Evolutionary conservation across 2,113 vertebrate species (phyloP).

Genomic region (Nanorana parkeri): DNA sequence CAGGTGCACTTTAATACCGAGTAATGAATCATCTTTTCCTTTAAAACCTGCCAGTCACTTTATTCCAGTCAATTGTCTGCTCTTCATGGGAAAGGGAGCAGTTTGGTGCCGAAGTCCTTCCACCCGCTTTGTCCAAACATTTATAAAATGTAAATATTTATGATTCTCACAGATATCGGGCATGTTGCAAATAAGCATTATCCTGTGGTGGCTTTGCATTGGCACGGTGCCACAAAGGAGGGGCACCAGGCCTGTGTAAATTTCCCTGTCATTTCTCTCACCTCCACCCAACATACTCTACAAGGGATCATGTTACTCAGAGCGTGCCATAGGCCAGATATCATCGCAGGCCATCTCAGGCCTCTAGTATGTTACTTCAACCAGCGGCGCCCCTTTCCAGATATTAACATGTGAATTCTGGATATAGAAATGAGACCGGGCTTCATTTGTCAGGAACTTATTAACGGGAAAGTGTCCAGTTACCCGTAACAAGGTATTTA

Average conservation of each 20-base stretch:
- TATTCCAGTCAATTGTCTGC: not conserved
- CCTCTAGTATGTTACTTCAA: not conserved
- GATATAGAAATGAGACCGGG: no score
- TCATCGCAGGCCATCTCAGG: conserved; percentile 17
- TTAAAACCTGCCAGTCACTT: not conserved
- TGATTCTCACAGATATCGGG: conserved; percentile 56
- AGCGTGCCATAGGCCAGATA: not conserved
- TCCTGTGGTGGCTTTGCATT: conserved; percentile 61
- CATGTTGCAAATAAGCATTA: conserved; percentile 59
- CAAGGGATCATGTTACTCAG: conserved; percentile 29
- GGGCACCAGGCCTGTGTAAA: conserved; percentile 53
- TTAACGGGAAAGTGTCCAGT: no score
- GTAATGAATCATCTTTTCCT: not conserved
- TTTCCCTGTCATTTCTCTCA: conserved; percentile 59
- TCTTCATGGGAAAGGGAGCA: conserved; percentile 59
- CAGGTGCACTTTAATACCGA: no score
- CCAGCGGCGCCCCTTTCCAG: no score
- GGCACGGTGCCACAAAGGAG: conserved; percentile 36
- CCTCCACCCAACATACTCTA: conserved; percentile 31
- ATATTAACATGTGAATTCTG: no score
- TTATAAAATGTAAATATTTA: conserved; percentile 59
- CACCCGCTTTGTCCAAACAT: conserved; percentile 58
- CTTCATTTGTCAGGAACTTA: no score
- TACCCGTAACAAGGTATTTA: no score
- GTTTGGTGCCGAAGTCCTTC: conserved; percentile 42